Base-by-base conservation (phyloP, 2,113 vertebrate genomes). In the Eudyptes chrysolophus region DNA sequence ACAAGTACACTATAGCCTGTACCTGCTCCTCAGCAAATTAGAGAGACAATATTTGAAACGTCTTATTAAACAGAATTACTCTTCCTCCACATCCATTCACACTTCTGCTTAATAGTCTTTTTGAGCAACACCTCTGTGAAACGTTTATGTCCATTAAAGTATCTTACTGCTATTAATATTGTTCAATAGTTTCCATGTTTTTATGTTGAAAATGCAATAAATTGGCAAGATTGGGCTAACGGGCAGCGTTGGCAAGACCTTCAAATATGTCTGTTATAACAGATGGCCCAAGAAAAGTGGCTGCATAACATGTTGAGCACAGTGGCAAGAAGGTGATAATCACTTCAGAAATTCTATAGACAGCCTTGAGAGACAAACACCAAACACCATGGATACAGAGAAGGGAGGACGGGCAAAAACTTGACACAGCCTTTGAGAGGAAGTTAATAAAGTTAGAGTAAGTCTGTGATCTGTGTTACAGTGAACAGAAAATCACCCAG, bases 41-140 rank as follows among this genome's bases (percentile, higher is more conserved):
- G 77, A 92, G 82, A 96, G 87, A 96, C 95, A 98, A 94, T 87
- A 89, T 89, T 97, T 87, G 80, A 97, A 98, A 97, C 18, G 44
- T 94, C 94, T 96, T 97, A 97, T 97, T 97, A 98, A 97, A 89
- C 70, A 96, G 95, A 97, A 97, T 96, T 97, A 92, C 46, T 97
- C 54, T 76, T 96, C 87, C 40, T 94, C 42, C 69, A 95, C 40
- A 94, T 96, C 84, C 83, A 93, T 95, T 96, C 90, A 96, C 78
- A 51, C 42, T 87, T 93, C 81, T 95, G 48, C 61, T 95, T 97
- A 98, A 97, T 89, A 95, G 49, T 11, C 70, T 96, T 97, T 92
- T 89, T 44, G 16, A 90, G 77, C 15, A 96, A 94, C 68, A 97
- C 60, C 80, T 97, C 89, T 34, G 60, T 96, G 94, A 94, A 98